Evolutionary conservation across 2,888 invertebrate species (phyloP).

Genomic region (Standfussiana lucernea): DNA sequence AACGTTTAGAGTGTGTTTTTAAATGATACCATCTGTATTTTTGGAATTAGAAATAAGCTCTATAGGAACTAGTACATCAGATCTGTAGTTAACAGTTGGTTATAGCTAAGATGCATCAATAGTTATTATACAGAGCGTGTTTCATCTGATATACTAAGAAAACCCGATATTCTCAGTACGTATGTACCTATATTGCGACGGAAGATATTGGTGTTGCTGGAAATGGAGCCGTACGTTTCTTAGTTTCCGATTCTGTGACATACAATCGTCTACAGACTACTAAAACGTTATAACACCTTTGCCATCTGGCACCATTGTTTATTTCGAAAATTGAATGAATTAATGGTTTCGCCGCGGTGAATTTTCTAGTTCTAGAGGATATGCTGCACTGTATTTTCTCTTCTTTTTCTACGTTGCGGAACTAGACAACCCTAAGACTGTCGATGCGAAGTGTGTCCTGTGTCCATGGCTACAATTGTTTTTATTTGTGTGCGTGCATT

Average conservation of each 20-base stretch:
- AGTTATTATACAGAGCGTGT: neutral
- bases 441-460: slow-evolving; percentile 48
- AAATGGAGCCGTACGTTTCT: neutral
- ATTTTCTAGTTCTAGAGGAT: too few relatives aligned
- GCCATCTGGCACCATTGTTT: neutral
- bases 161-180: slow-evolving; percentile 4
- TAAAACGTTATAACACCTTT: neutral
- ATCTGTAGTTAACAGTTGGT: neutral
- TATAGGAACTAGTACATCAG: neutral
- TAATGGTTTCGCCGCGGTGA: too few relatives aligned
- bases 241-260: neutral
- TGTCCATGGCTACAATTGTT: slow-evolving; percentile 68
- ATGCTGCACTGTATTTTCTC: too few relatives aligned
- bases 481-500: slow-evolving; percentile 74
- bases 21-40: neutral
- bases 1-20: slow-evolving; percentile 19
- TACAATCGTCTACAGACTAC: neutral
- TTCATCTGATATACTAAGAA: neutral
- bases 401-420: neutral
- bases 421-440: slow-evolving; percentile 42
- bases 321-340: neutral
- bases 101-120: neutral
- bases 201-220: neutral
- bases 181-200: neutral
- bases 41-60: neutral